Evolutionary conservation across 1,140 invertebrate species (phyloP), one percentile per base, ranked within the genome.

Genomic region (Panonychus citri): DNA sequence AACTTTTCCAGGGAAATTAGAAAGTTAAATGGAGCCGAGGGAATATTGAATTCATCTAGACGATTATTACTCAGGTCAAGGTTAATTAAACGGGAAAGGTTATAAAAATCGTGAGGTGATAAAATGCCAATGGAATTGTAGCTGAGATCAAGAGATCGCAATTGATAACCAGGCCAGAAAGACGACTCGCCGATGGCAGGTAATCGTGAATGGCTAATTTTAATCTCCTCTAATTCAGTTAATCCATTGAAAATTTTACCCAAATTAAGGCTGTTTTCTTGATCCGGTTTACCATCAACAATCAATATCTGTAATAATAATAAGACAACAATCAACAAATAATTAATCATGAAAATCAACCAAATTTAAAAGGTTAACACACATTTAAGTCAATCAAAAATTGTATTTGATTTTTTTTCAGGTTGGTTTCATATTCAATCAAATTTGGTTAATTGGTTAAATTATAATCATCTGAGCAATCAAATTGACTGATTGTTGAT

Each of bases 111-210:
- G 8, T 66, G 64, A 24, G 70, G 69, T n/a, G 64, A 57, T 5
- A 83, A 74, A 60, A 77, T 75, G 10, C 78, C 78, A 49, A 86
- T 78, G 62, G 82, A 83, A 66, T 86, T 85, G 61, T 78, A 70
- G 0, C 80, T 78, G 12, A 86, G 69, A 66, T 85, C 80, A 37
- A 86, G 71, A 30, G 78, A 67, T 58, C 74, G 73, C 28, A 85
- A 69, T 55, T 77, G 76, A 54, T 73, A 75, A 2, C 83, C 73
- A 2, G 80, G 80, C 76, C 77, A 83, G 66, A 86, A 83, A 12
- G 82, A 81, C 63, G 81, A 77, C 55, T 77, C 75, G 0, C 83
- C 82, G 55, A 86, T 80, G 15, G 80, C 80, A 1, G 82, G 81
- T 8, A 86, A 70, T 63, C 80, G 80, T 1, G 81, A 83, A 57